phyloP scores from a whole-genome alignment of 2,888 invertebrate genomes.

The Parascotia fuliginaria region DNA sequence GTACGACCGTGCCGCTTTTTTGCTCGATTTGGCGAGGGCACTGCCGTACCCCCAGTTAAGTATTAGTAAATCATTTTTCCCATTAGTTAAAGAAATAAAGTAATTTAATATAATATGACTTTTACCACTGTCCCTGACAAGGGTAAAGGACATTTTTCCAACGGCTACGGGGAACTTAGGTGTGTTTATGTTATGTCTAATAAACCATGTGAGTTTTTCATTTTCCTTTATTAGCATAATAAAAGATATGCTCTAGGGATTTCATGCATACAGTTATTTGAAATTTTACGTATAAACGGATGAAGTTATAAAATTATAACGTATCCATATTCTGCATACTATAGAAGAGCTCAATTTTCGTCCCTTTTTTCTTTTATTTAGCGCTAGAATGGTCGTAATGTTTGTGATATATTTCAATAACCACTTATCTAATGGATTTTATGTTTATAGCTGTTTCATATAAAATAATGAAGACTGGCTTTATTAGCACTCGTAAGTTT shows the following conservation, averaged over 20 bases:
- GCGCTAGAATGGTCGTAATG: too few relatives aligned
- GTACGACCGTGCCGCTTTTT: too few relatives aligned
- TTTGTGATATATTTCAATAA: too few relatives aligned
- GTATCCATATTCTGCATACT: neutral
- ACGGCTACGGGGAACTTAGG: neutral
- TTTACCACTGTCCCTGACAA: too few relatives aligned
- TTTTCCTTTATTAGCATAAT: slow-evolving; percentile 3
- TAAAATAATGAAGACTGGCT: too few relatives aligned
- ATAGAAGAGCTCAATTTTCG: neutral
- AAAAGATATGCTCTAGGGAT: neutral
- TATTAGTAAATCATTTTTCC: slow-evolving; percentile 31
- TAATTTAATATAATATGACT: slow-evolving; percentile 26
- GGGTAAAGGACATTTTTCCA: slow-evolving; percentile 7
- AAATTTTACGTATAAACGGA: neutral
- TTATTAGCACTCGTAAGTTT: too few relatives aligned
- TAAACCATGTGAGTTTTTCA: slow-evolving; percentile 6
- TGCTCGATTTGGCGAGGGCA: too few relatives aligned
- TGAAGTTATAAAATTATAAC: neutral
- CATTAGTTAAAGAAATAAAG: slow-evolving; percentile 35
- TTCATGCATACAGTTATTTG: neutral
- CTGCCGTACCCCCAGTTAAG: too few relatives aligned
- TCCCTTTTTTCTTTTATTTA: neutral
- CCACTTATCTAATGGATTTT: too few relatives aligned
- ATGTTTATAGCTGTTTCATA: too few relatives aligned
- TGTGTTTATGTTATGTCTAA: slow-evolving; percentile 3